Percentiles rank a stretch among this genome's conserved stretches.
Evolutionary conservation across 2,113 vertebrate genomes (phyloP).

Genomic region (Muntiacus muntjak): DNA sequence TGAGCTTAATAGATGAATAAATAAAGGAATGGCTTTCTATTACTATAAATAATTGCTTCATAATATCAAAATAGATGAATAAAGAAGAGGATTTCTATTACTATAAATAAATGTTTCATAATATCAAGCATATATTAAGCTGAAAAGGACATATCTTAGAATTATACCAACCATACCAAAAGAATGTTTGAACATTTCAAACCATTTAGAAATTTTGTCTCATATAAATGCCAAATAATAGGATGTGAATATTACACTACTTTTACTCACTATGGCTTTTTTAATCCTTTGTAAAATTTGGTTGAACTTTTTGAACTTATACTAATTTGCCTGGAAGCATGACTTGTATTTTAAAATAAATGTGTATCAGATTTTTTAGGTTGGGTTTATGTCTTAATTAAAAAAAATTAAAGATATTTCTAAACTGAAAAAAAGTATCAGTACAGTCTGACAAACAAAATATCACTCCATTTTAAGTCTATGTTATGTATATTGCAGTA

Average conservation of each 20-base stretch:
- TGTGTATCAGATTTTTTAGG: constrained; percentile 10
- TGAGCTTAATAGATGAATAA: neutral
- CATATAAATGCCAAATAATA: neutral
- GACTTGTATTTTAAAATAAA: constrained; percentile 8
- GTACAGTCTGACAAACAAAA: neutral
- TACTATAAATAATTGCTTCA: neutral
- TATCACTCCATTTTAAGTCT: neutral
- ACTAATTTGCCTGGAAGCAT: constrained; percentile 36
- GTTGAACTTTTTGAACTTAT: constrained; percentile 11
- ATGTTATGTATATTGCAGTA: neutral
- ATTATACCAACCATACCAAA: neutral
- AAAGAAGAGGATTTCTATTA: neutral
- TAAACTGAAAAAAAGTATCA: neutral
- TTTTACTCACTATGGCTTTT: constrained; percentile 44
- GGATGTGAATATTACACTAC: constrained; percentile 49
- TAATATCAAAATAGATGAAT: neutral
- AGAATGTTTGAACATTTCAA: neutral
- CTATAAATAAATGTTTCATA: neutral
- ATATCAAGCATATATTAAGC: neutral
- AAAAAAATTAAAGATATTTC: constrained; percentile 19
- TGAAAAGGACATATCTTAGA: neutral
- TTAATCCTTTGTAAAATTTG: constrained; percentile 62
- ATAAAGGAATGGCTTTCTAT: neutral
- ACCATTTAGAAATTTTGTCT: constrained; percentile 37
- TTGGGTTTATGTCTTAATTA: constrained; percentile 60